phyloP scores from a whole-genome alignment of 1,140 invertebrate species.

The Hycleus cichorii region DNA sequence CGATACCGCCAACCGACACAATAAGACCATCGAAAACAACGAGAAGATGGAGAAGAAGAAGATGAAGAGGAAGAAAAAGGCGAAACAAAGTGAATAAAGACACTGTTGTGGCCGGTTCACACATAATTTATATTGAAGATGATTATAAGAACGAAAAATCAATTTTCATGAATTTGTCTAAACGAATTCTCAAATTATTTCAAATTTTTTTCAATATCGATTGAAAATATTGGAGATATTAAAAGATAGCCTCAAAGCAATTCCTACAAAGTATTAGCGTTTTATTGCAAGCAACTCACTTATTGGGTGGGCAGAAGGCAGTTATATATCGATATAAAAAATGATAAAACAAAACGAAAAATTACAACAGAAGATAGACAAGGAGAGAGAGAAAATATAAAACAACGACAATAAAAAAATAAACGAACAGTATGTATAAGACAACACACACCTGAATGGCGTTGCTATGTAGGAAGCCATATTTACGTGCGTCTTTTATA shows the following conservation, averaged over 20 bases:
- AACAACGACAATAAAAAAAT: no score
- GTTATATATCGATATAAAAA: conserved; percentile 29
- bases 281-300: conserved; percentile 26
- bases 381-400: no score
- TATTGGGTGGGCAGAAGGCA: conserved; percentile 37
- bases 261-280: conserved; percentile 26
- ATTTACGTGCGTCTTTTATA: conserved; percentile 20
- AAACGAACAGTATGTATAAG: conserved; percentile 12
- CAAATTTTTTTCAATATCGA: no score
- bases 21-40: conserved; percentile 17
- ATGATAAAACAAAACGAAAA: no score
- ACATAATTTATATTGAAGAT: neutral
- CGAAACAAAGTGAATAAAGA: no score
- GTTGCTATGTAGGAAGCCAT: conserved; percentile 37
- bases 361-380: no score
- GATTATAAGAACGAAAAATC: no score
- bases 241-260: no score
- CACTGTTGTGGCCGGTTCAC: neutral
- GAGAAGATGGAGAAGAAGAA: neutral
- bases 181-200: no score
- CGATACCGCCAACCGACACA: conserved; percentile 31
- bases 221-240: no score
- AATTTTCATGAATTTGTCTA: no score
- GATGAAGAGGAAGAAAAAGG: neutral
- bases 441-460: conserved; percentile 37